These are phyloP conservation scores for Rynchops niger DNA, from an alignment of 2,113 vertebrate genomes.

Conservation along the genomic window DNA sequence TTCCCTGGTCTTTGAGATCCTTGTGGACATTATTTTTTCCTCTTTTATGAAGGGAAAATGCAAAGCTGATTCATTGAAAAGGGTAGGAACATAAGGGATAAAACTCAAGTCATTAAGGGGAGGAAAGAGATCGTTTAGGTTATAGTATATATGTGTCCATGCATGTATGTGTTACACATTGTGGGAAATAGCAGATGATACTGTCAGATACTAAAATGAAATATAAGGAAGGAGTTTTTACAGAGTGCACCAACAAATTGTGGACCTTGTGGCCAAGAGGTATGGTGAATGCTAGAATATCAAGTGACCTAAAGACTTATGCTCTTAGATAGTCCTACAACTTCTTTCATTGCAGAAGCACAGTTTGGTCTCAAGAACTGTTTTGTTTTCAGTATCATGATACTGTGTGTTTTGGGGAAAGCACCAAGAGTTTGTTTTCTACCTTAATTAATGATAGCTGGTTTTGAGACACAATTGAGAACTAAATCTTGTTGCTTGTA, in stretches of 20 bases:
- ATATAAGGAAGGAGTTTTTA: neutral
- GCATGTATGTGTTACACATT: neutral
- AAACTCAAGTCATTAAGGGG: neutral
- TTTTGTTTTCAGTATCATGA: neutral
- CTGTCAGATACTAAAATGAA: neutral
- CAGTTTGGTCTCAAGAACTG: neutral
- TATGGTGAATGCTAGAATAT: neutral
- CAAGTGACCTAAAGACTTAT: neutral
- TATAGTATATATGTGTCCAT: neutral
- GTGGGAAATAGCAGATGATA: neutral
- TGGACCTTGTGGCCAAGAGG: rapidly evolving
- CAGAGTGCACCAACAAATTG: neutral
- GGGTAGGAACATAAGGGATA: neutral
- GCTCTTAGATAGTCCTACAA: neutral
- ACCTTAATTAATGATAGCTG: neutral
- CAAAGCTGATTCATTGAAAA: neutral
- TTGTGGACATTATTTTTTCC: neutral
- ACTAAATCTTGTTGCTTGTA: neutral
- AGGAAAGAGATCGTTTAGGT: neutral
- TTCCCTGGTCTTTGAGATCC: neutral
- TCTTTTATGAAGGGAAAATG: neutral
- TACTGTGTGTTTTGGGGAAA: neutral
- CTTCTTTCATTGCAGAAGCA: neutral
- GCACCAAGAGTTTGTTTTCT: neutral
- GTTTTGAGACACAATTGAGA: neutral